A percentile compares a stretch with the other conserved stretches of the same genome.
phyloP scores from a whole-genome alignment of 2,888 invertebrate species.

The Sesia apiformis region DNA sequence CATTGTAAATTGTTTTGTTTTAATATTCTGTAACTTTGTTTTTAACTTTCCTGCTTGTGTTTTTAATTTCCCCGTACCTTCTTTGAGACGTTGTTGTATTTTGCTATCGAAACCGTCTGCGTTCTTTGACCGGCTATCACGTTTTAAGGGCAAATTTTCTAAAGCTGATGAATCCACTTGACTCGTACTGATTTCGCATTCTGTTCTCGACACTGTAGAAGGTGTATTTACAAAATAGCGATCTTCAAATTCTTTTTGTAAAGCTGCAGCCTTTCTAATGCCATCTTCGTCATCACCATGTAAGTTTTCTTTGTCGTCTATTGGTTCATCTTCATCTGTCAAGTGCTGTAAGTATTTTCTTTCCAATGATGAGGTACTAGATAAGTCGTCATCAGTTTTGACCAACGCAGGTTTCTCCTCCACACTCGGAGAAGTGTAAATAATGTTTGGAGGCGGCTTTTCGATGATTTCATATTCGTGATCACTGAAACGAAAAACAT shows the following conservation, averaged over 20 bases:
- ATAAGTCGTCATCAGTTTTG: slow-evolving; percentile 65
- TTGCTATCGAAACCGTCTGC: slow-evolving; percentile 67
- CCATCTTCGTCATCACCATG: slow-evolving; percentile 34
- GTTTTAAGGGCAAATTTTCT: slow-evolving; percentile 76
- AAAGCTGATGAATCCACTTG: slow-evolving; percentile 80
- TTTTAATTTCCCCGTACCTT: slow-evolving; percentile 81
- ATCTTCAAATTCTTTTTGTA: slow-evolving; percentile 78
- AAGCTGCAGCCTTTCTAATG: slow-evolving; percentile 59
- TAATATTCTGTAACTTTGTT: slow-evolving; percentile 77
- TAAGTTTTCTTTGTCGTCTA: slow-evolving; percentile 43
- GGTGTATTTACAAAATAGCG: slow-evolving; percentile 75
- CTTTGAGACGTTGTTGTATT: slow-evolving; percentile 78
- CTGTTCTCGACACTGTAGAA: slow-evolving; percentile 76
- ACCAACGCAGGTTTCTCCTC: slow-evolving; percentile 46
- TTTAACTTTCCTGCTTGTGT: slow-evolving; percentile 83
- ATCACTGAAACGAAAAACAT: slow-evolving; percentile 79
- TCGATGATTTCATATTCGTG: slow-evolving; percentile 95
- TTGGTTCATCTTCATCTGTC: slow-evolving; percentile 61
- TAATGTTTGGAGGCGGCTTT: slow-evolving; percentile 73
- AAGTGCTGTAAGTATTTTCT: slow-evolving; percentile 64
- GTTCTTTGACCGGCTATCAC: slow-evolving; percentile 71
- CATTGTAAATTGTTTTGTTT: slow-evolving; percentile 69
- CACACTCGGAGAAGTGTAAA: slow-evolving; percentile 44
- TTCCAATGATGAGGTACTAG: slow-evolving; percentile 66
- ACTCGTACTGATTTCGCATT: slow-evolving; percentile 78